A percentile compares a stretch with the other conserved stretches of the same genome.
phyloP scores from a whole-genome alignment of 2,113 vertebrate genomes.

The Bos taurus region ARS-UCD2.0 NC_037337.1:73510001-73510500 shows the following conservation, averaged over 20 bases:
- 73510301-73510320: background rate
- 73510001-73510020: background rate
- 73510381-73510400: background rate
- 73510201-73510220: background rate
- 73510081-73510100: background rate
- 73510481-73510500: background rate
- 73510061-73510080: background rate
- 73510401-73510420: background rate
- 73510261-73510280: background rate
- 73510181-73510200: background rate
- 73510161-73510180: background rate
- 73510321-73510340: background rate
- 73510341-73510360: background rate
- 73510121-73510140: background rate
- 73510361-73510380: background rate
- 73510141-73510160: background rate
- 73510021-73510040: background rate
- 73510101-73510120: background rate
- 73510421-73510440: background rate
- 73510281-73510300: background rate
- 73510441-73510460: background rate
- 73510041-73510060: background rate
- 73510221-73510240: background rate
- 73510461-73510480: background rate
- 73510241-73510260: background rate